phyloP scores from a whole-genome alignment of 2,888 invertebrate species.

The Nysson spinosus region DNA sequence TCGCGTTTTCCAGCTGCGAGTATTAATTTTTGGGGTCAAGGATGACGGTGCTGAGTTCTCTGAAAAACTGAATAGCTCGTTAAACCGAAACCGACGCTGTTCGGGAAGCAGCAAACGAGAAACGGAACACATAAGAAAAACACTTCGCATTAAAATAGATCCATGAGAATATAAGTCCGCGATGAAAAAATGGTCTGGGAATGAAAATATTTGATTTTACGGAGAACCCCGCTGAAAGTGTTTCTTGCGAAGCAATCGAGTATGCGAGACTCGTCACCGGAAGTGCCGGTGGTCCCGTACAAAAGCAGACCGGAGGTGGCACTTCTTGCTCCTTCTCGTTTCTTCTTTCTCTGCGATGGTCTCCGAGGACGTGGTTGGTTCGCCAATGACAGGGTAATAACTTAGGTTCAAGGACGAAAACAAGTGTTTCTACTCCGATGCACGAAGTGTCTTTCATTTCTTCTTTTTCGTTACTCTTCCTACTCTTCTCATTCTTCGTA shows the following conservation, averaged over 20 bases:
- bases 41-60: constrained; percentile 27
- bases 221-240: too few species aligned
- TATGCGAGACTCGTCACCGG: constrained; percentile 61
- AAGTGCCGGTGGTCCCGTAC: constrained; percentile 53
- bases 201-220: too few species aligned
- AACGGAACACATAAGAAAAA: background rate
- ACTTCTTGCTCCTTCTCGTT: constrained; percentile 10
- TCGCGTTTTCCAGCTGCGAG: constrained; percentile 11
- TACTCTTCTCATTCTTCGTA: background rate
- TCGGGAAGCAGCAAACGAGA: constrained; percentile 20
- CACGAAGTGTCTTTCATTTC: constrained; percentile 26
- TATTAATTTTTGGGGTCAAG: constrained; percentile 53
- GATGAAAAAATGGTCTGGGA: too few species aligned
- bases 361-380: constrained; percentile 29
- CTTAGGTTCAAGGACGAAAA: constrained; percentile 54
- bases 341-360: constrained; percentile 9
- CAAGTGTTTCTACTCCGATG: constrained; percentile 13
- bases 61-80: constrained; percentile 18
- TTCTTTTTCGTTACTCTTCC: background rate
- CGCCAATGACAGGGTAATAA: constrained; percentile 44
- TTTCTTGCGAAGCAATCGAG: constrained; percentile 28
- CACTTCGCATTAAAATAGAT: too few species aligned
- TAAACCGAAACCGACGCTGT: constrained; percentile 12
- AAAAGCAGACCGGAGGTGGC: constrained; percentile 44
- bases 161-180: too few species aligned